Evolutionary conservation across 2,888 invertebrate genomes (phyloP).

Genomic region (Oligia latruncula): DNA sequence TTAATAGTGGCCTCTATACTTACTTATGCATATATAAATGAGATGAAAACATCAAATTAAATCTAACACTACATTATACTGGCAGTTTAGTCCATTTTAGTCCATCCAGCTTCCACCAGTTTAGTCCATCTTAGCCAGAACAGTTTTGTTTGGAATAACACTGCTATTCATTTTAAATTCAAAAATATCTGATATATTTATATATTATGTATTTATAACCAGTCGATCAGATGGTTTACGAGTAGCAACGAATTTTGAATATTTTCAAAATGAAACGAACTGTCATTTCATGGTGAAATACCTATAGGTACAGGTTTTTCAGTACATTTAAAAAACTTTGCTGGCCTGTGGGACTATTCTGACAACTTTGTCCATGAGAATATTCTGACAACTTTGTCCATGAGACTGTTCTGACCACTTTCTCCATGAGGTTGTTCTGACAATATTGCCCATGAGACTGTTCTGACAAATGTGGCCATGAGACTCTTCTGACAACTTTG

Average conservation of each 20-base stretch:
- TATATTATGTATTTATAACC: no score
- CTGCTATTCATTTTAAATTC: background rate
- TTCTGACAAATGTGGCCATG: background rate
- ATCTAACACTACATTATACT: background rate
- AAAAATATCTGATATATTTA: background rate
- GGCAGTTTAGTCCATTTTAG: background rate
- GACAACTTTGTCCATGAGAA: background rate
- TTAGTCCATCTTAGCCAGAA: background rate
- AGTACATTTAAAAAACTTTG: background rate
- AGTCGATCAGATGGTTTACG: no score
- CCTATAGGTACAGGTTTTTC: background rate
- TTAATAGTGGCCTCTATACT: background rate
- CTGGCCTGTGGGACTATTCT: background rate
- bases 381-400: background rate
- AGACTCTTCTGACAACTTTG: background rate
- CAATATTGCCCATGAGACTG: background rate
- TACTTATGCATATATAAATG: background rate
- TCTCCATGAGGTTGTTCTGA: background rate
- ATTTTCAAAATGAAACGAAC: background rate
- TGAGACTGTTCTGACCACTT: background rate
- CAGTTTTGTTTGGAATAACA: background rate
- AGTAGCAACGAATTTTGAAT: background rate
- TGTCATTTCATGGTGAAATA: background rate
- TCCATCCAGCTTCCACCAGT: background rate
- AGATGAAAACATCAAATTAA: background rate